Conservation (phyloP, 2,888 invertebrate species). For the Drosophila mayaguana region DNA sequence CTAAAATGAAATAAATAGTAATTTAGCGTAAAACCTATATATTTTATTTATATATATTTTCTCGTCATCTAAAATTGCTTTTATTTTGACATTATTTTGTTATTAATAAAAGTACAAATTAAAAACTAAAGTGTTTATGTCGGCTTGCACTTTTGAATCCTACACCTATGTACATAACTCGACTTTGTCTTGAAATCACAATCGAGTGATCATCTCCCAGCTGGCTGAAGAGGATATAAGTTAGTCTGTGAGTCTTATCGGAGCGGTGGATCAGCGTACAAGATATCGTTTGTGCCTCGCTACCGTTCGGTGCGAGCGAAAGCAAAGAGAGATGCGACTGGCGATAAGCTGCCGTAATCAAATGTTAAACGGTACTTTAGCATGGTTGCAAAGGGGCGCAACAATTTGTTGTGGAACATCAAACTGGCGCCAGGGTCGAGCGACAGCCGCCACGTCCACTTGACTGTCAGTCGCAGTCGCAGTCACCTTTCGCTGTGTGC, state of each 20-base stretch:
- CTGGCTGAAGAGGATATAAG: conserved; percentile 33
- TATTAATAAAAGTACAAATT: too few species aligned
- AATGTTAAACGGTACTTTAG: conserved; percentile 72
- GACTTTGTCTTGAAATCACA: not conserved
- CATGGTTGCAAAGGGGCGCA: conserved; percentile 34
- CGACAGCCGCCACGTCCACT: conserved; percentile 66
- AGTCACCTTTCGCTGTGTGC: conserved; percentile 62
- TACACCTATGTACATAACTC: not conserved
- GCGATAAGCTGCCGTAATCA: conserved; percentile 68
- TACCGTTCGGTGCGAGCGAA: conserved; percentile 27
- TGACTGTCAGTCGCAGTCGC: conserved; percentile 48
- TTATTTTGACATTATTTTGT: too few species aligned
- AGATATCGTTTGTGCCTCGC: conserved; percentile 17
- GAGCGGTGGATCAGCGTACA: conserved; percentile 35
- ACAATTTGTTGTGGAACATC: conserved; percentile 56
- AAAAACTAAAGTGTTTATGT: not conserved
- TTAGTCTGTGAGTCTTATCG: conserved; percentile 31
- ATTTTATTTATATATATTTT: too few species aligned
- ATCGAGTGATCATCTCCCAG: conserved; percentile 32
- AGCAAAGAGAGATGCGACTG: conserved; percentile 58
- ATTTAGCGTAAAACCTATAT: too few species aligned
- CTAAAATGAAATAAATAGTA: too few species aligned
- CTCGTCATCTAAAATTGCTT: too few species aligned
- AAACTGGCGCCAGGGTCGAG: conserved; percentile 75
- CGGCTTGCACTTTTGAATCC: not conserved